Conservation (phyloP, 2,888 invertebrate species). For the Drosophila setosimentum region DNA sequence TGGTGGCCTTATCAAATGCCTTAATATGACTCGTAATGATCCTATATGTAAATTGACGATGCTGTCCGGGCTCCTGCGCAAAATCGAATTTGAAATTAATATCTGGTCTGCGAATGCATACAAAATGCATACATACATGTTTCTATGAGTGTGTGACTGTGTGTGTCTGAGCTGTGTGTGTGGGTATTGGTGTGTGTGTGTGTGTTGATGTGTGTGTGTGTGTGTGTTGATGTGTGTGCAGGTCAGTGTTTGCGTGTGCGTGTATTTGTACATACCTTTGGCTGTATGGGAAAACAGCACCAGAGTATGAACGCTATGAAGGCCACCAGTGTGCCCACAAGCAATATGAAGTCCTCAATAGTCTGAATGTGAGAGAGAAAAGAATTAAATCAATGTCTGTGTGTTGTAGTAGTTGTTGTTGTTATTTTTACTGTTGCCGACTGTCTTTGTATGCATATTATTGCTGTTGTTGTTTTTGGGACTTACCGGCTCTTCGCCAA, state of each 20-base stretch:
- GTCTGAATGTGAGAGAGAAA: conserved; percentile 84
- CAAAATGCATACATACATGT: conserved; percentile 27
- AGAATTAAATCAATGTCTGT: conserved; percentile 25
- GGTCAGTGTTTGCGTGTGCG: conserved; percentile 7
- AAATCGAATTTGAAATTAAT: conserved; percentile 17
- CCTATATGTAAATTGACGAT: conserved; percentile 85
- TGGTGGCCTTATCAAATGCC: conserved; percentile 70
- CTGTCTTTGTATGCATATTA: conserved; percentile 4
- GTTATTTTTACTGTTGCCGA: background rate
- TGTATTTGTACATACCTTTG: conserved; percentile 82
- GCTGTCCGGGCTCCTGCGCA: conserved; percentile 82
- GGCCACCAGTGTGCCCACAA: conserved; percentile 88
- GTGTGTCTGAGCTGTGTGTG: conserved; percentile 15
- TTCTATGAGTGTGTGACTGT: conserved; percentile 15
- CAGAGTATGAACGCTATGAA: conserved; percentile 88
- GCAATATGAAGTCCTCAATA: conserved; percentile 88
- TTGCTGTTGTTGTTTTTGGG: background rate
- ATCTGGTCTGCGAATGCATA: conserved; percentile 1
- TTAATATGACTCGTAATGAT: conserved; percentile 79
- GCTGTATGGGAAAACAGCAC: conserved; percentile 88
- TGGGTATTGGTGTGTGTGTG: background rate
- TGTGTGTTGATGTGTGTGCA: conserved; percentile 3
- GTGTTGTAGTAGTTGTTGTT: conserved; percentile 1
- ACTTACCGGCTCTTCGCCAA: conserved; percentile 88
- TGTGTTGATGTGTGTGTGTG: conserved; percentile 1